phyloP scores from a whole-genome alignment of 2,888 invertebrate genomes.

The Caenorhabditis angaria region DNA sequence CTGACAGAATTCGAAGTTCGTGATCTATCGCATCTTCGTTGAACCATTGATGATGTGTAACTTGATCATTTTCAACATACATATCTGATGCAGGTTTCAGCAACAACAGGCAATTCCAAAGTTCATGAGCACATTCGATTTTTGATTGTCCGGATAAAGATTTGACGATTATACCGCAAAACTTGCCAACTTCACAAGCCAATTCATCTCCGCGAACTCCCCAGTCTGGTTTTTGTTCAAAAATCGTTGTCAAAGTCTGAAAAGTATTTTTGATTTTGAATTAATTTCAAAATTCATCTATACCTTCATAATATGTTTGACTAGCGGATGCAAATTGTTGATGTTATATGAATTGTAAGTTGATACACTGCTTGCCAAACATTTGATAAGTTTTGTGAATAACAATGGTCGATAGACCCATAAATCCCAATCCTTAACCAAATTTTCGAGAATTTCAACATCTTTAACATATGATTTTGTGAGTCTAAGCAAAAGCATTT shows the following conservation, averaged over 20 bases:
- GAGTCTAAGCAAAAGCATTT: not conserved
- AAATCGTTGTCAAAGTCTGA: not conserved
- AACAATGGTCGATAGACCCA: not conserved
- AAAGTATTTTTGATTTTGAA: not conserved
- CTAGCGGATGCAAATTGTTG: not conserved
- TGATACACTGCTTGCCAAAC: not conserved
- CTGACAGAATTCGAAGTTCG: not conserved
- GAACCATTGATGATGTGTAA: conserved; percentile 1
- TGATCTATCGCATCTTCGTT: not conserved
- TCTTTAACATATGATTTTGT: conserved; percentile 1
- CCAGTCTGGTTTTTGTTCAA: conserved; percentile 3
- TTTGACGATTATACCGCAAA: not conserved
- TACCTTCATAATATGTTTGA: conserved; percentile 2
- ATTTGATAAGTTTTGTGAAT: not conserved
- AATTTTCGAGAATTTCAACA: not conserved
- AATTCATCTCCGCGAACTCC: not conserved
- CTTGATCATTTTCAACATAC: conserved; percentile 4
- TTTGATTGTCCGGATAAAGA: not conserved
- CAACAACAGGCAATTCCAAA: conserved; percentile 5
- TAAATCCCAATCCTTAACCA: conserved; percentile 6
- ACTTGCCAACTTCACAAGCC: not conserved
- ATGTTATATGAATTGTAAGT: not conserved
- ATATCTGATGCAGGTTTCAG: conserved; percentile 8
- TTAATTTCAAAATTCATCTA: not conserved
- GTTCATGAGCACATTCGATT: not conserved